Evolutionary conservation across 2,888 invertebrate genomes (phyloP), one percentile per base, ranked within the genome.

Genomic region (Lycia hirtaria): DNA sequence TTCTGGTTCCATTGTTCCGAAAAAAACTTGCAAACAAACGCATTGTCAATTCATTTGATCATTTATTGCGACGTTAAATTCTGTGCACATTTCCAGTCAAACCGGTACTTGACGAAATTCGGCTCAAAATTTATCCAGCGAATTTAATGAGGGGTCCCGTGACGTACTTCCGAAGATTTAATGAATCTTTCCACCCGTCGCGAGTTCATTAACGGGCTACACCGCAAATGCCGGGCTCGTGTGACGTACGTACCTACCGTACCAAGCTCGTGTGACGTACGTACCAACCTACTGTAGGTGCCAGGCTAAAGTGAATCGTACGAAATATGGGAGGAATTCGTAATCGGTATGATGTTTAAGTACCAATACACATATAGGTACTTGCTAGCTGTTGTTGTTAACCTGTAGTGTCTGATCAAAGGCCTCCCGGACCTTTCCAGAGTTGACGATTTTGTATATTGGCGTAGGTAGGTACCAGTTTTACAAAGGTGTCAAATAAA

Each of bases 121-220:
- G 26, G 6, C 26, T 19, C 60, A 32, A 55, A 65, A 66, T 64
- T 62, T 65, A 68, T 66, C 54, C 57, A 53, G 57, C 58, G 58
- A 63, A 60, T 68, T 67, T 70, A 72, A 72, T 70, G 79, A 75
- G 75, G 65, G 65, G 67, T 61, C 62, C 68, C 70, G 68, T 73
- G 67, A 69, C 65, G 67, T 70, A 65, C 75, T 82, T 76, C 77
- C 77, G 75, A 77, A 80, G 81, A 80, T 79, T 84, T 83, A 84
- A 85, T 84, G 81, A 84, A 77, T 78, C 75, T 72, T 64, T 62
- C 62, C 62, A 57, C 65, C 69, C 70, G 73, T 67, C 71, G 70
- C 63, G 67, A 72, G 73, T 81, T 85, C 81, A 78, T 83, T 82
- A 83, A 72, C 72, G 76, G 66, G 55, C 62, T 61, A 64, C 49